These are phyloP conservation scores for Zaprionus tsacasi DNA, from an alignment of 1,140 invertebrate species.

Conservation along the genomic window DNA sequence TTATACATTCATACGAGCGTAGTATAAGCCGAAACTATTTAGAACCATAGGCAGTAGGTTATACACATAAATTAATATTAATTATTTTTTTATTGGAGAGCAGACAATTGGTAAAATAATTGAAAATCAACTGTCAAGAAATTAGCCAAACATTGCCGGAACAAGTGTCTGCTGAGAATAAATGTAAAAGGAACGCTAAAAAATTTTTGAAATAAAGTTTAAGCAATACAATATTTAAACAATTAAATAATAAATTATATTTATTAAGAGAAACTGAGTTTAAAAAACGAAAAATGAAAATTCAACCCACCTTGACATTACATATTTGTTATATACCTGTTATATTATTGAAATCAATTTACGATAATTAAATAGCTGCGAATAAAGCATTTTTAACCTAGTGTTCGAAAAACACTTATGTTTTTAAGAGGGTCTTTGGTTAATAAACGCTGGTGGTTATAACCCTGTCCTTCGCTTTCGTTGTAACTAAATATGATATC, in stretches of 20 bases:
- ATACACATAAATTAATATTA: slow-evolving; percentile 50
- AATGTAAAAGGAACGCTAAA: slow-evolving; percentile 29
- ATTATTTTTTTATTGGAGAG: slow-evolving; percentile 54
- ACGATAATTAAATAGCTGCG: slow-evolving; percentile 74
- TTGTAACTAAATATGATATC: no score
- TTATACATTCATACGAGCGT: slow-evolving; percentile 22
- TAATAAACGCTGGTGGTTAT: no score
- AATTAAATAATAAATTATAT: slow-evolving; percentile 47
- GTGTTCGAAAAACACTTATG: not conserved
- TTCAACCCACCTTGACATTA: slow-evolving; percentile 83
- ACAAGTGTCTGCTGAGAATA: slow-evolving; percentile 54
- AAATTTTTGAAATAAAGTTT: slow-evolving; percentile 39
- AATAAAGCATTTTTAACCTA: slow-evolving; percentile 71
- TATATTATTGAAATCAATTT: slow-evolving; percentile 75
- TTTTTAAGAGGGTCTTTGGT: not conserved
- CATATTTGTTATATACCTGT: slow-evolving; percentile 83
- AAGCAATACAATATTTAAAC: slow-evolving; percentile 27
- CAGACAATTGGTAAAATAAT: slow-evolving; percentile 41
- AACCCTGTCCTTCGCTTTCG: no score
- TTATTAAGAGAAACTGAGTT: slow-evolving; percentile 77
- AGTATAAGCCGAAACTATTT: slow-evolving; percentile 50
- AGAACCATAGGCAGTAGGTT: slow-evolving; percentile 55
- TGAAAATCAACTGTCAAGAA: slow-evolving; percentile 55
- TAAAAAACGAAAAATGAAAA: slow-evolving; percentile 81
- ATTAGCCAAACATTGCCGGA: slow-evolving; percentile 80